Conservation (phyloP, 2,797 vertebrate genomes). For the Lepilemur septentrionalis region DNA sequence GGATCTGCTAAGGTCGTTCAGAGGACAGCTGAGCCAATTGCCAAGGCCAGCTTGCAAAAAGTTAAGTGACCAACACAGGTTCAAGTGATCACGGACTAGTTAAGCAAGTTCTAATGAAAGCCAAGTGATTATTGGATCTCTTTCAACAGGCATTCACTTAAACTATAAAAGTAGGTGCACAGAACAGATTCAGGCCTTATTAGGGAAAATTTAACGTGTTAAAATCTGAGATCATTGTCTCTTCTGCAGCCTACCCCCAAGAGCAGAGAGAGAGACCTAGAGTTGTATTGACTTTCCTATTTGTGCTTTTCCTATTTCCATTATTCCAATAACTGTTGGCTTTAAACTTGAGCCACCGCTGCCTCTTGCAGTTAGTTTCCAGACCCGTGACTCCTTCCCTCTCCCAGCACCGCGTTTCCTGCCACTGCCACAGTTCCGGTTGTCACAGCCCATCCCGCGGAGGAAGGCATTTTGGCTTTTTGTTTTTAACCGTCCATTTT, state of each 20-base stretch:
- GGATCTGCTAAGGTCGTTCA: not conserved
- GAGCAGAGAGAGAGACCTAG: not conserved
- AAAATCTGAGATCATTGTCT: not conserved
- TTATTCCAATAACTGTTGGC: not conserved
- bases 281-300: not conserved
- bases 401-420: not conserved
- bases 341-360: not conserved
- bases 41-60: slow-evolving; percentile 20
- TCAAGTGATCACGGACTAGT: slow-evolving; percentile 15
- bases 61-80: not conserved
- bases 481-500: not conserved
- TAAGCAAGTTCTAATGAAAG: slow-evolving; percentile 1
- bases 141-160: not conserved
- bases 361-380: not conserved
- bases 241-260: not conserved
- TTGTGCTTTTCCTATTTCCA: not conserved
- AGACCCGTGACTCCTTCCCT: not conserved
- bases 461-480: not conserved
- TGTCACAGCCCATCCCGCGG: rapidly evolving
- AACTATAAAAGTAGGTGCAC: not conserved
- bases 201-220: not conserved
- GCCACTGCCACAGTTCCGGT: rapidly evolving
- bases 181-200: not conserved
- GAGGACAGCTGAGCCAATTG: not conserved
- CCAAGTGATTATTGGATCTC: not conserved